Conservation (phyloP, 2,888 invertebrate species). For the Chymomyza amoena region DNA sequence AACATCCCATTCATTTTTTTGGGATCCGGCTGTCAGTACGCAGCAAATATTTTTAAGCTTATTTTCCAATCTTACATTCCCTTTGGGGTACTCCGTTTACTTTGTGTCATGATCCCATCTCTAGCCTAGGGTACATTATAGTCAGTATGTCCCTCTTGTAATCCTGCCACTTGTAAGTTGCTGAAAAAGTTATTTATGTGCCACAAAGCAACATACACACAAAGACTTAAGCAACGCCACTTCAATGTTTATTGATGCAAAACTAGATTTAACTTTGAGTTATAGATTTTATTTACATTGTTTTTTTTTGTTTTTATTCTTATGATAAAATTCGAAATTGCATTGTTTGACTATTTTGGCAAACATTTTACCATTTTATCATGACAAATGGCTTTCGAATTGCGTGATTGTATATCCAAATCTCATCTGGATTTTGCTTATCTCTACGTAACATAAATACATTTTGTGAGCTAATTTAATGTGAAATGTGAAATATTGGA, state of each 20-base stretch:
- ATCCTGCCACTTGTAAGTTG: neutral
- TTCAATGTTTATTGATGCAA: slow-evolving; percentile 71
- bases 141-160: too few relatives aligned
- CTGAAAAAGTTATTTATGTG: neutral
- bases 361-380: neutral
- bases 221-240: slow-evolving; percentile 29
- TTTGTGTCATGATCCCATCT: too few relatives aligned
- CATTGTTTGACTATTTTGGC: neutral
- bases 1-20: too few relatives aligned
- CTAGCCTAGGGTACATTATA: too few relatives aligned
- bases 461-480: neutral
- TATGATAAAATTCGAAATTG: neutral
- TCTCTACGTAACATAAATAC: neutral
- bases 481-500: neutral
- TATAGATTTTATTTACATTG: slow-evolving; percentile 24
- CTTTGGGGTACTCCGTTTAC: too few relatives aligned
- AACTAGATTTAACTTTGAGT: slow-evolving; percentile 49
- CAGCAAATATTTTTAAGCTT: too few relatives aligned
- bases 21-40: too few relatives aligned
- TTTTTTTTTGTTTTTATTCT: slow-evolving; percentile 25
- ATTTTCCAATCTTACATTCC: too few relatives aligned
- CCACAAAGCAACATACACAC: slow-evolving; percentile 15
- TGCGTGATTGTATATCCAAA: neutral
- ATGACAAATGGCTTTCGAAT: neutral
- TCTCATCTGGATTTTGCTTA: neutral